Conservation (phyloP, 2,797 vertebrate genomes). For the Choloepus didactylus region DNA sequence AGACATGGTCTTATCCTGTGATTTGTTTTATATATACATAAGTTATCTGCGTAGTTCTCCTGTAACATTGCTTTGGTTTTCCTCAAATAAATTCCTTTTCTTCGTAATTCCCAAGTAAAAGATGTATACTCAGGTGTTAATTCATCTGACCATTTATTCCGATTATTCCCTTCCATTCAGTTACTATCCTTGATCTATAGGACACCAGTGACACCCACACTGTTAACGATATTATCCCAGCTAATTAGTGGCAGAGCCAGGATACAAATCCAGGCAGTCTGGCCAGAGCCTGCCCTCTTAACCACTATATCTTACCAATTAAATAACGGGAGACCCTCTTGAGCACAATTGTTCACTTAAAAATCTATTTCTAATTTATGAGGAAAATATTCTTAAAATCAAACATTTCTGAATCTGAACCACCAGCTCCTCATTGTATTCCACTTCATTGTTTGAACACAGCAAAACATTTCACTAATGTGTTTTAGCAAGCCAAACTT, state of each 20-base stretch:
- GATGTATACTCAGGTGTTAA: not conserved
- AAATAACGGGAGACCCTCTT: not conserved
- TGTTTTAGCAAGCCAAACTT: conserved; percentile 36
- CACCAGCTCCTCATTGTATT: not conserved
- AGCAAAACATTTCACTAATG: not conserved
- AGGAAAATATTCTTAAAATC: not conserved
- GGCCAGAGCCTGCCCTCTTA: not conserved
- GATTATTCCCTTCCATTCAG: not conserved
- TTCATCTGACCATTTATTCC: not conserved
- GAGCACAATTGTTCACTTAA: not conserved
- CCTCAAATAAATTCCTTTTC: not conserved
- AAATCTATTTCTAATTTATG: conserved; percentile 47
- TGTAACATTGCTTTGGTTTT: not conserved
- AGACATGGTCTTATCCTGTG: not conserved
- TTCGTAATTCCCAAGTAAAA: not conserved
- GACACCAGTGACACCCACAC: not conserved
- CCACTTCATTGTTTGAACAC: not conserved
- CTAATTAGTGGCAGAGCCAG: not conserved
- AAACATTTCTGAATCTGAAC: conserved; percentile 17
- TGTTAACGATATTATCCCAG: not conserved
- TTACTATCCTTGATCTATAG: not conserved
- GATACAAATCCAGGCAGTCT: not conserved
- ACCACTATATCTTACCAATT: not conserved
- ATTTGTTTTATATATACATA: not conserved
- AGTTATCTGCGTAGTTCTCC: not conserved